Percentiles rank a stretch among this genome's conserved stretches.
phyloP scores from a whole-genome alignment of 1,140 invertebrate species.

The Bombyx mori region DNA sequence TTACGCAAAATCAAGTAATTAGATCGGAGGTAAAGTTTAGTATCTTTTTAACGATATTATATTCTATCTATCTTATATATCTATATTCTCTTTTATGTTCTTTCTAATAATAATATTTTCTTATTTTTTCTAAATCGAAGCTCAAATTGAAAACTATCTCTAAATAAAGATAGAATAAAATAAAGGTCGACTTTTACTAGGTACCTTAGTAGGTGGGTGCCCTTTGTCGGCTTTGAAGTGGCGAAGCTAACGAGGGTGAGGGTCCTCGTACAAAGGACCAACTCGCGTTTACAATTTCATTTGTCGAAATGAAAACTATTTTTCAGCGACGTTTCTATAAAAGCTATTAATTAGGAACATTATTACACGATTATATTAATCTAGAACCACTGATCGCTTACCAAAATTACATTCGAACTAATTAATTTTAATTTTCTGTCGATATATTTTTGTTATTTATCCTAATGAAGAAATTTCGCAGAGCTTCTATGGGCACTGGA shows the following conservation, averaged over 20 bases:
- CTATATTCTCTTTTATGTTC: neutral
- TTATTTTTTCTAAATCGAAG: neutral
- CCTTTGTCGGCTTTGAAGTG: constrained; percentile 19
- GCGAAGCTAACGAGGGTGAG: constrained; percentile 13
- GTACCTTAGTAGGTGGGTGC: constrained; percentile 1
- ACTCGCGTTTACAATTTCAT: constrained; percentile 11
- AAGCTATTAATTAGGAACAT: constrained; percentile 12
- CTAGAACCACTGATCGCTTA: no score
- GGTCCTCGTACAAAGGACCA: constrained; percentile 11
- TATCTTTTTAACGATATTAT: neutral
- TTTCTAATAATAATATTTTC: neutral
- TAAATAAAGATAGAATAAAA: constrained; percentile 15
- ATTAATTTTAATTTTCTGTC: no score
- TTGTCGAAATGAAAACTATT: constrained; percentile 14
- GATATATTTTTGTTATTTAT: no score
- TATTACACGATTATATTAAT: neutral
- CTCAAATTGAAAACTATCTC: constrained; percentile 5
- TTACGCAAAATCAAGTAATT: neutral
- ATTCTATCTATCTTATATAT: no score
- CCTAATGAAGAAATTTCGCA: no score
- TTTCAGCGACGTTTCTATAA: constrained; percentile 3
- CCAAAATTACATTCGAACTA: no score
- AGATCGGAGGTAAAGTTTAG: neutral
- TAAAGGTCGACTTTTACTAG: constrained; percentile 3
- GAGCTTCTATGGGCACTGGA: no score